These are phyloP conservation scores for Macrocentrus cingulum DNA, from an alignment of 1,140 invertebrate species.

Conservation along the genomic window DNA sequence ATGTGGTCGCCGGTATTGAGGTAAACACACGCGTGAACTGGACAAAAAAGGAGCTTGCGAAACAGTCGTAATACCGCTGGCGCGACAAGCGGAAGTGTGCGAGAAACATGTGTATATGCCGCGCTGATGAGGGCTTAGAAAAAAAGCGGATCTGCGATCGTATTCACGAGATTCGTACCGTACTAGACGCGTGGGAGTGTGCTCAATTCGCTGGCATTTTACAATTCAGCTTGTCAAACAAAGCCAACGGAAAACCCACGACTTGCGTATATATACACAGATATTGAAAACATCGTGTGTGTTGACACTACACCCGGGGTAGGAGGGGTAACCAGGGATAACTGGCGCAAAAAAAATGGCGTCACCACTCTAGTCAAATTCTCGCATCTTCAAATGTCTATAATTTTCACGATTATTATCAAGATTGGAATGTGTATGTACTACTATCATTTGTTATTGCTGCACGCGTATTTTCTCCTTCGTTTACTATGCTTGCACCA, in stretches of 20 bases:
- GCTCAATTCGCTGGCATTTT: conserved; percentile 21
- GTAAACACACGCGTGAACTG: not conserved
- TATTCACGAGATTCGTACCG: conserved; percentile 24
- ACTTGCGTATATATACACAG: not conserved
- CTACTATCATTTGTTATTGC: no score
- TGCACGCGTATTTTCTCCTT: no score
- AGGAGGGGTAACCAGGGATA: no score
- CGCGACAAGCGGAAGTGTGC: not conserved
- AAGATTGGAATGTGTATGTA: no score
- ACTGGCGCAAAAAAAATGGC: no score
- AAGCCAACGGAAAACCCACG: conserved; percentile 1
- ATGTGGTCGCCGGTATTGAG: no score
- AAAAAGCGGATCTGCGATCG: conserved; percentile 15
- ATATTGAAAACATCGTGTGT: no score
- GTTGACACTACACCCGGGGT: no score
- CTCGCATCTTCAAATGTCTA: no score
- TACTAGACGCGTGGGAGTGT: conserved; percentile 27
- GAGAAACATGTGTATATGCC: not conserved
- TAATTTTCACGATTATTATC: no score
- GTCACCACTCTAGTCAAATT: no score
- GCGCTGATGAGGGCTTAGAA: not conserved
- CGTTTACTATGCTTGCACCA: no score
- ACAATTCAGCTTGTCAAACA: conserved; percentile 14
- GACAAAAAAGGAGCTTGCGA: not conserved
- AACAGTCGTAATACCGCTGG: not conserved